Evolutionary conservation across 2,888 invertebrate genomes (phyloP).

Genomic region (Melolontha melolontha): DNA sequence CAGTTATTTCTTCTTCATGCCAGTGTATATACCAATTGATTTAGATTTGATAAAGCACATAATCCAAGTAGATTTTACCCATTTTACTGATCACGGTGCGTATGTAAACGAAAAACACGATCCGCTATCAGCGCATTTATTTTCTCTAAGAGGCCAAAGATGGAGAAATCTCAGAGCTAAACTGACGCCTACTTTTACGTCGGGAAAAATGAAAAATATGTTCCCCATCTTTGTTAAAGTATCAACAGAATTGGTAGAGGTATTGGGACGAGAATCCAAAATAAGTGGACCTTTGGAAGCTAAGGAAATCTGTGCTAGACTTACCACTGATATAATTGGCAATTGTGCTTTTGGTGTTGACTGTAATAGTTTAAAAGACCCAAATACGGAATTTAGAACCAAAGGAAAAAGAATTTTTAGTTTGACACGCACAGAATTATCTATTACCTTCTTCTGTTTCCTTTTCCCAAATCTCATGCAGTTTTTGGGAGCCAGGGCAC

Average conservation of each 20-base stretch:
- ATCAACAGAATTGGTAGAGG: slow-evolving; percentile 3
- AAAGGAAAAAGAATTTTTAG: slow-evolving; percentile 26
- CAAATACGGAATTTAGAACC: slow-evolving; percentile 37
- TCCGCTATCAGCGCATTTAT: slow-evolving; percentile 54
- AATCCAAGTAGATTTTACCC: slow-evolving; percentile 57
- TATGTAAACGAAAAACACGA: slow-evolving; percentile 55
- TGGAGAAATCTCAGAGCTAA: slow-evolving; percentile 62
- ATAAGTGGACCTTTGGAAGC: slow-evolving; percentile 17
- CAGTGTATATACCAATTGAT: slow-evolving; percentile 56
- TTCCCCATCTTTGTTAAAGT: slow-evolving; percentile 25
- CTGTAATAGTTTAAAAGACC: slow-evolving; percentile 49
- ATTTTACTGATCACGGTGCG: slow-evolving; percentile 56
- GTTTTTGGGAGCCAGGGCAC: neutral
- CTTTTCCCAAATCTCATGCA: neutral
- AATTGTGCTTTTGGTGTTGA: slow-evolving; percentile 39
- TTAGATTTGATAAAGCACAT: slow-evolving; percentile 57
- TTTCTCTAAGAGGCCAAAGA: slow-evolving; percentile 55
- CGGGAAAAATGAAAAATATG: slow-evolving; percentile 39
- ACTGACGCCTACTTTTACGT: slow-evolving; percentile 36
- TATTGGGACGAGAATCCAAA: slow-evolving; percentile 5
- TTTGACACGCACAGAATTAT: neutral
- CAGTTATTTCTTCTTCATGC: slow-evolving; percentile 48
- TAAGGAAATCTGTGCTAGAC: slow-evolving; percentile 36
- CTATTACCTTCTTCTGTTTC: neutral
- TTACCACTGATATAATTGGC: slow-evolving; percentile 41